phyloP scores from a whole-genome alignment of 2,888 invertebrate genomes.

The Loripinus fragilis region DNA sequence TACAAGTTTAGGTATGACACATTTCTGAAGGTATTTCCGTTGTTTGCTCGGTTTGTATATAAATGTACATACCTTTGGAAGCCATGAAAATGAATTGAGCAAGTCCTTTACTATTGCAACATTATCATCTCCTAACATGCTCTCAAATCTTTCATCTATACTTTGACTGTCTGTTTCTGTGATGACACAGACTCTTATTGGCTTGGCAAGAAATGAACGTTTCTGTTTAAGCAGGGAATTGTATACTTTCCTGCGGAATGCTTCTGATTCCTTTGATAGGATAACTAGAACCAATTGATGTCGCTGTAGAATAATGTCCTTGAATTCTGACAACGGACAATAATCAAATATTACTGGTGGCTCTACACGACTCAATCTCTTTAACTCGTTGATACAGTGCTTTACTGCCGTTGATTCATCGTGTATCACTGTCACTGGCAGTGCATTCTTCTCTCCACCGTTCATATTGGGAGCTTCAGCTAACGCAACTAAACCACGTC shows the following conservation, averaged over 20 bases:
- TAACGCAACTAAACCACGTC: too few species aligned
- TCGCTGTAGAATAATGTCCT: not conserved
- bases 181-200: not conserved
- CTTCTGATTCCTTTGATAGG: not conserved
- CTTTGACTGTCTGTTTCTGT: not conserved
- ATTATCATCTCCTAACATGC: not conserved
- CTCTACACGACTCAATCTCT: not conserved
- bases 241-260: not conserved
- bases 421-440: not conserved
- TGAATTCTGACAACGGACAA: not conserved
- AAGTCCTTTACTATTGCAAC: not conserved
- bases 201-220: not conserved
- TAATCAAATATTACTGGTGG: not conserved
- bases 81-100: not conserved
- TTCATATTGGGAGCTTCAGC: too few species aligned
- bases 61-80: not conserved
- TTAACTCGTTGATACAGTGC: not conserved
- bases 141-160: not conserved
- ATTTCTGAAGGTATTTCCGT: not conserved
- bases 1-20: conserved; percentile 1
- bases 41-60: not conserved
- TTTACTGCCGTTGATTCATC: not conserved
- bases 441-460: too few species aligned
- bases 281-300: not conserved
- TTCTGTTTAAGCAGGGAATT: not conserved